Conservation (phyloP, 2,888 invertebrate species). For the Campaea margaritaria region DNA sequence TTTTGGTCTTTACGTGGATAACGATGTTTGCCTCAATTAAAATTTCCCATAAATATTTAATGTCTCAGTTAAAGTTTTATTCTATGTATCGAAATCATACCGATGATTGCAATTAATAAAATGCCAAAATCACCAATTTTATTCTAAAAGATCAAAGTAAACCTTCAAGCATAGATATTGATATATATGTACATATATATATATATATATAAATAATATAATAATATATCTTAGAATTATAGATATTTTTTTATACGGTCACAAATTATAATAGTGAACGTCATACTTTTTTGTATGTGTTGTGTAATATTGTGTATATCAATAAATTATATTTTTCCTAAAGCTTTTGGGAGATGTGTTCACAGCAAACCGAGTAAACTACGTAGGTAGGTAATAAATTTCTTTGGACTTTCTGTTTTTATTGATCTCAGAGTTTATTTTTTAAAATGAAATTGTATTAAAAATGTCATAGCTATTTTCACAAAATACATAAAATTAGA, state of each 20-base stretch:
- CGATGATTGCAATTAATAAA: constrained; percentile 15
- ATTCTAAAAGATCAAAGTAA: constrained; percentile 18
- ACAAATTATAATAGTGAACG: constrained; percentile 18
- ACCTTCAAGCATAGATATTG: no score
- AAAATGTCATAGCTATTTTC: no score
- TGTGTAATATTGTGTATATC: constrained; percentile 5
- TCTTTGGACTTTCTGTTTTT: background rate
- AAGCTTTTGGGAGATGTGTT: no score
- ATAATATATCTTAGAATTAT: constrained; percentile 27
- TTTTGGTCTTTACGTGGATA: no score
- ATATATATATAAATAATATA: no score
- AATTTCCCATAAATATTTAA: no score
- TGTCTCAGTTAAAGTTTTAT: no score
- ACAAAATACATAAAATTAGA: no score
- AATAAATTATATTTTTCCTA: background rate
- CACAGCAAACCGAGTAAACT: background rate
- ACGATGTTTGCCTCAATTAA: no score
- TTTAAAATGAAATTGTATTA: no score
- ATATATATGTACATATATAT: no score
- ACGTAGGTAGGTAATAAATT: background rate
- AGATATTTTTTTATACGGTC: constrained; percentile 41
- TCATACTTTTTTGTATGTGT: constrained; percentile 4
- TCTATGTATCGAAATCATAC: no score
- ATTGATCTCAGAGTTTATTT: background rate
- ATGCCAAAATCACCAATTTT: constrained; percentile 29